These are phyloP conservation scores for Eucriotettix oculatus DNA, from an alignment of 2,888 invertebrate genomes.

Conservation along the genomic window DNA sequence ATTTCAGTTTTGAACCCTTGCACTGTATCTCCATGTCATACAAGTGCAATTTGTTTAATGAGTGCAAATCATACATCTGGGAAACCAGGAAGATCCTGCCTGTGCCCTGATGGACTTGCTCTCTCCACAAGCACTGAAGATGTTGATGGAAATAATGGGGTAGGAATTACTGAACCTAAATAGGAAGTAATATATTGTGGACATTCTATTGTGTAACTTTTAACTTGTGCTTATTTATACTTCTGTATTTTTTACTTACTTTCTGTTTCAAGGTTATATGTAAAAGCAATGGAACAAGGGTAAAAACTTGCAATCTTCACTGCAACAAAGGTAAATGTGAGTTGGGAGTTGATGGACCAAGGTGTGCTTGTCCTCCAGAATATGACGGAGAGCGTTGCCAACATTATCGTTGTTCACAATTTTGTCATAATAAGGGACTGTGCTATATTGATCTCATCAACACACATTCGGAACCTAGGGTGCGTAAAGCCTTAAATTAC, in stretches of 20 bases:
- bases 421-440: conserved; percentile 40
- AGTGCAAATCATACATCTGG: not conserved
- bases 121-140: too few species aligned
- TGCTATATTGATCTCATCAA: conserved; percentile 22
- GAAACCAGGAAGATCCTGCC: conserved; percentile 18
- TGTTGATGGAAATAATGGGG: too few species aligned
- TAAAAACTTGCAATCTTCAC: conserved; percentile 29
- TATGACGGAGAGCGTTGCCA: conserved; percentile 52
- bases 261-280: conserved; percentile 11
- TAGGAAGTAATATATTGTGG: too few species aligned
- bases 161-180: too few species aligned
- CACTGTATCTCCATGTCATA: conserved; percentile 36
- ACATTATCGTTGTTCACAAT: conserved; percentile 48
- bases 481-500: not conserved
- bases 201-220: too few species aligned
- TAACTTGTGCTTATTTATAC: too few species aligned
- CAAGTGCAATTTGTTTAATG: conserved; percentile 40
- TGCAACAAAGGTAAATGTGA: conserved; percentile 46
- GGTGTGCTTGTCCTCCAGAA: conserved; percentile 45
- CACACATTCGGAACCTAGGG: conserved; percentile 5
- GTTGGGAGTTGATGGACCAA: conserved; percentile 31
- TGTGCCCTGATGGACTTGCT: conserved; percentile 23
- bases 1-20: conserved; percentile 39
- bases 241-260: too few species aligned
- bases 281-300: conserved; percentile 6